phyloP scores from a whole-genome alignment of 1,140 invertebrate genomes.

The Papilio polytes region DNA sequence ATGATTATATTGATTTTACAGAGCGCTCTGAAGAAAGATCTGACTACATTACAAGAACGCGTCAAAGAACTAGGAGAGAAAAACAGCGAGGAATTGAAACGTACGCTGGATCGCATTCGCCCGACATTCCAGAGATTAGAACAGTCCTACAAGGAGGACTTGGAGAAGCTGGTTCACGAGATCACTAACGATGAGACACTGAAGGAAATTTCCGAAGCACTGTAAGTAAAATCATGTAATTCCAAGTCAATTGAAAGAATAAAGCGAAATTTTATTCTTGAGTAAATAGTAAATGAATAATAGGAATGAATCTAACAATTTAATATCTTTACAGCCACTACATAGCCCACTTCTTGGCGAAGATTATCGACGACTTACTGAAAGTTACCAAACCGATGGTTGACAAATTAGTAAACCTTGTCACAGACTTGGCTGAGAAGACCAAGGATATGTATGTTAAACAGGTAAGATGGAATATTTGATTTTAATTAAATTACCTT shows the following conservation, averaged over 20 bases:
- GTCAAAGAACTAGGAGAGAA: conserved; percentile 71
- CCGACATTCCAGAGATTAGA: conserved; percentile 86
- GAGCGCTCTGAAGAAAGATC: conserved; percentile 67
- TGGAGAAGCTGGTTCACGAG: conserved; percentile 86
- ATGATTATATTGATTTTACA: conserved; percentile 38
- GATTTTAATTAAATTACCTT: not conserved
- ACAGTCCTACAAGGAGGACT: conserved; percentile 85
- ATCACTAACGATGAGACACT: conserved; percentile 87
- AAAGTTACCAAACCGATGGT: conserved; percentile 77
- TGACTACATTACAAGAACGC: conserved; percentile 56
- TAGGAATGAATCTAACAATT: not conserved
- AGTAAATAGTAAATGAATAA: not conserved
- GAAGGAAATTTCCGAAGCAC: conserved; percentile 86
- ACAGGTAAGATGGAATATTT: conserved; percentile 52
- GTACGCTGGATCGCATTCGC: conserved; percentile 84
- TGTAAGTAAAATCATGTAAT: conserved; percentile 79
- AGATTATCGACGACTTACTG: conserved; percentile 79
- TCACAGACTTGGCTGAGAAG: conserved; percentile 73
- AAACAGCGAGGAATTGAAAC: conserved; percentile 72
- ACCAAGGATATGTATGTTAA: conserved; percentile 62
- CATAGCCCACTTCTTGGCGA: conserved; percentile 77
- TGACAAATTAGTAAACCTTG: conserved; percentile 78
- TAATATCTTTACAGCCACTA: conserved; percentile 68
- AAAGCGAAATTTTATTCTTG: not conserved
- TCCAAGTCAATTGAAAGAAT: not conserved